Conservation (phyloP, 37 sponge, comb jelly and placozoan species). For the Geodia barretti region DNA sequence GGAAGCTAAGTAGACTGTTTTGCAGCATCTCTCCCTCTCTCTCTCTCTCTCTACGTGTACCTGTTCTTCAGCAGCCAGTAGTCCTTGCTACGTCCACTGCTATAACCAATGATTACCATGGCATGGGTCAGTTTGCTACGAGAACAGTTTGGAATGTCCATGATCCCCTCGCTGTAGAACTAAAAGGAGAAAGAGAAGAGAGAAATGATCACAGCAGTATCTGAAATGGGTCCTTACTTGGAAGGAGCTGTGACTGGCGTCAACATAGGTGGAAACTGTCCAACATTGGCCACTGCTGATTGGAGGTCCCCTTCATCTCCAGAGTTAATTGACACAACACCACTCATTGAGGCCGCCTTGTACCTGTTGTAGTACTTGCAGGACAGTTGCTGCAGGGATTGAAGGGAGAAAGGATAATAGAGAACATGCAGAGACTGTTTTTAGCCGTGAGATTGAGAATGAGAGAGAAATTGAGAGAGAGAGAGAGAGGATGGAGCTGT, state of each 20-base stretch:
- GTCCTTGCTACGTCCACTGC: slow-evolving; percentile 14
- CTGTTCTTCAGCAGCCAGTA: slow-evolving; percentile 78
- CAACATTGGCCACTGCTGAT: slow-evolving; percentile 24
- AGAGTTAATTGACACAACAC: slow-evolving; percentile 35
- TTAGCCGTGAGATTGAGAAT: background rate
- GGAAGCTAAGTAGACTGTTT: background rate
- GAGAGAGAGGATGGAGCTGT: background rate
- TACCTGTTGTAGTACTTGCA: slow-evolving; percentile 49
- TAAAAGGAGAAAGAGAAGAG: too few species aligned
- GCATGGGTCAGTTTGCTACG: slow-evolving; percentile 34
- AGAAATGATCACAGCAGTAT: too few species aligned
- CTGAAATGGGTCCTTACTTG: slow-evolving; percentile 28
- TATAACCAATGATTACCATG: slow-evolving; percentile 57
- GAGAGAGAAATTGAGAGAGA: background rate
- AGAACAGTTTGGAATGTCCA: slow-evolving; percentile 45
- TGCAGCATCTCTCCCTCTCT: background rate
- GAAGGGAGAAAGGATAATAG: background rate
- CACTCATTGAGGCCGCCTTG: slow-evolving; percentile 58
- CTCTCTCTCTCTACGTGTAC: background rate
- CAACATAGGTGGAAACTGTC: slow-evolving; percentile 19
- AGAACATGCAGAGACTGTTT: background rate
- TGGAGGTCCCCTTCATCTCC: slow-evolving; percentile 55
- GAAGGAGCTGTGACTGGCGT: slow-evolving; percentile 25
- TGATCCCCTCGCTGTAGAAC: slow-evolving; percentile 51
- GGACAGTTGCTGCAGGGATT: slow-evolving; percentile 45